phyloP scores from a whole-genome alignment of 2,113 vertebrate genomes.

The Amphiprion percula region DNA sequence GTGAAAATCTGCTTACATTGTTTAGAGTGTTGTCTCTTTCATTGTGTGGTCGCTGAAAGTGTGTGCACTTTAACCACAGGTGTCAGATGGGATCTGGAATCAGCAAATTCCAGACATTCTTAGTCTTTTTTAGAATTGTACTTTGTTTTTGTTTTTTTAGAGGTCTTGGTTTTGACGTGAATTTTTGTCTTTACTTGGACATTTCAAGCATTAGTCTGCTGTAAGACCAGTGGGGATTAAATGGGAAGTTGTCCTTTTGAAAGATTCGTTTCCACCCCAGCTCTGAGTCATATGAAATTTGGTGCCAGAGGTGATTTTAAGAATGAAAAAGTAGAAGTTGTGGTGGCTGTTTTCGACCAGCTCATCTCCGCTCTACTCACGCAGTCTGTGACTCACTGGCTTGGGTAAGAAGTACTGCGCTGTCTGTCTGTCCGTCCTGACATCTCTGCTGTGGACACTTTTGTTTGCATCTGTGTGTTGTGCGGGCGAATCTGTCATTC shows the following conservation, averaged over 20 bases:
- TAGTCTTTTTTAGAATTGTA: no score
- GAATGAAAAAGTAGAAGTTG: conserved; percentile 73
- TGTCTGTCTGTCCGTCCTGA: background rate
- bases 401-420: conserved; percentile 53
- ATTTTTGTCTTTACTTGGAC: no score
- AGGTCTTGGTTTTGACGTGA: no score
- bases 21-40: background rate
- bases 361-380: conserved; percentile 50
- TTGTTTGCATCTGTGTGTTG: background rate
- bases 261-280: conserved; percentile 44
- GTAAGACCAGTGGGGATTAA: background rate
- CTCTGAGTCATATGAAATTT: conserved; percentile 81
- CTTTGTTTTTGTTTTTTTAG: no score
- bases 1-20: background rate
- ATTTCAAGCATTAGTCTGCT: background rate
- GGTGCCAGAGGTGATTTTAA: conserved; percentile 50
- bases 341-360: conserved; percentile 24
- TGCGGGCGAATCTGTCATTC: background rate
- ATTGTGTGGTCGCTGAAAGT: background rate
- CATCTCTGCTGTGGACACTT: conserved; percentile 9
- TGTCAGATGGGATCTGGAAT: background rate
- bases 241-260: conserved; percentile 33
- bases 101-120: background rate
- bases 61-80: background rate
- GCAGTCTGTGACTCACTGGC: conserved; percentile 53